Percentiles rank a stretch among this genome's conserved stretches.
These are phyloP conservation scores for Botia almorhae DNA, from an alignment of 2,797 vertebrate genomes.

Conservation along the genomic window DNA sequence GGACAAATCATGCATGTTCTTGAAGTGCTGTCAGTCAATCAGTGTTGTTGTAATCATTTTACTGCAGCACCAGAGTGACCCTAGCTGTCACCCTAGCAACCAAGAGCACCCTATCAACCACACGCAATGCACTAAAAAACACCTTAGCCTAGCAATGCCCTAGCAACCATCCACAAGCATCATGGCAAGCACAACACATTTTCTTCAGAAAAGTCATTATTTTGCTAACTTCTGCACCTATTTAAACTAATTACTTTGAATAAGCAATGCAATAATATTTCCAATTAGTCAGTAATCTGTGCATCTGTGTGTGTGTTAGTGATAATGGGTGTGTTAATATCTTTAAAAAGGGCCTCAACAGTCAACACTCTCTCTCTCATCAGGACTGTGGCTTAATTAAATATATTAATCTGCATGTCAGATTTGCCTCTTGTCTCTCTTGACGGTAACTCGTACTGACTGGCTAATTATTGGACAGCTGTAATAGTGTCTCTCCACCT, in stretches of 20 bases:
- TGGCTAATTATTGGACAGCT: constrained; percentile 55
- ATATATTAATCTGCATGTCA: constrained; percentile 66
- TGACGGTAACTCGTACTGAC: constrained; percentile 60
- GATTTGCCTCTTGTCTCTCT: constrained; percentile 51
- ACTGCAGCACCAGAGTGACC: not conserved
- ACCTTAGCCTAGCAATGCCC: not conserved
- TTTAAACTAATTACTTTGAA: not conserved
- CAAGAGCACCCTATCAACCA: not conserved
- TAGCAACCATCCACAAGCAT: not conserved
- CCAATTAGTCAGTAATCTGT: constrained; percentile 31
- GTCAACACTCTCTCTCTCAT: constrained; percentile 47
- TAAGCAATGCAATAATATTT: constrained; percentile 25
- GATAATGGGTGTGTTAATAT: constrained; percentile 51
- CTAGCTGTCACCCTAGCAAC: not conserved
- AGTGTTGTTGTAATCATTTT: not conserved
- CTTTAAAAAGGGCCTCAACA: constrained; percentile 33
- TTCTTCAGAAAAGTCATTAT: not conserved
- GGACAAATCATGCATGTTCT: not conserved
- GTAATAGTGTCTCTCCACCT: constrained; percentile 35
- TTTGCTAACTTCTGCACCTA: not conserved
- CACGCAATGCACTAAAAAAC: not conserved
- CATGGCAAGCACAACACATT: not conserved
- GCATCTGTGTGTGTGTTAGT: not conserved
- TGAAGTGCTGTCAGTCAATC: not conserved
- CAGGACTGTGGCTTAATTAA: constrained; percentile 69